phyloP scores from a whole-genome alignment of 2,113 vertebrate species.

The Rallus limicola region DNA sequence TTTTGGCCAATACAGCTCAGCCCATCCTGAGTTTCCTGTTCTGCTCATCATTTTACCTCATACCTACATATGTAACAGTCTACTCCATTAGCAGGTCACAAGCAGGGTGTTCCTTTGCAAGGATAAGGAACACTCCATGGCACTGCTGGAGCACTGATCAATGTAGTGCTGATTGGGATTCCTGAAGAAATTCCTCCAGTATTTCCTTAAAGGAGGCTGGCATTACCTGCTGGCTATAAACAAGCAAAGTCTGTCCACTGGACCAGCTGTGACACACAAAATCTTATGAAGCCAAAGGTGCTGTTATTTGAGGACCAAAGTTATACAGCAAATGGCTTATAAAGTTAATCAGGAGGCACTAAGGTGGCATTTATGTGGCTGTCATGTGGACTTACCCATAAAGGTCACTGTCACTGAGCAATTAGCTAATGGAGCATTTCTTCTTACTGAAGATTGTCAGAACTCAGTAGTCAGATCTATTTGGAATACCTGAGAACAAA shows the following conservation, averaged over 20 bases:
- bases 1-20: background rate
- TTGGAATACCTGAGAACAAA: slow-evolving; percentile 47
- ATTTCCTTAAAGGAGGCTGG: background rate
- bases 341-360: slow-evolving; percentile 20
- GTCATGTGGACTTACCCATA: background rate
- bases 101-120: background rate
- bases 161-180: background rate
- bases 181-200: background rate
- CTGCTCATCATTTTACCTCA: background rate
- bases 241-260: background rate
- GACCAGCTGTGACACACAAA: background rate
- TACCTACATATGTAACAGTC: background rate
- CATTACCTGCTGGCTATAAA: background rate
- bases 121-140: background rate
- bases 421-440: slow-evolving; percentile 73
- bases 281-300: background rate
- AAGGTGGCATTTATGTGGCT: slow-evolving; percentile 25
- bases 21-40: background rate
- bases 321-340: slow-evolving; percentile 19
- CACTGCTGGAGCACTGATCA: background rate
- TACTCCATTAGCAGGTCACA: background rate
- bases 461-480: background rate
- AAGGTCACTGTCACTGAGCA: slow-evolving; percentile 49
- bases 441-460: slow-evolving; percentile 37
- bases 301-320: background rate